A percentile compares a stretch with the other conserved stretches of the same genome.
Conservation (phyloP, 2,113 vertebrate genomes). For the Trogon surrucura region DNA sequence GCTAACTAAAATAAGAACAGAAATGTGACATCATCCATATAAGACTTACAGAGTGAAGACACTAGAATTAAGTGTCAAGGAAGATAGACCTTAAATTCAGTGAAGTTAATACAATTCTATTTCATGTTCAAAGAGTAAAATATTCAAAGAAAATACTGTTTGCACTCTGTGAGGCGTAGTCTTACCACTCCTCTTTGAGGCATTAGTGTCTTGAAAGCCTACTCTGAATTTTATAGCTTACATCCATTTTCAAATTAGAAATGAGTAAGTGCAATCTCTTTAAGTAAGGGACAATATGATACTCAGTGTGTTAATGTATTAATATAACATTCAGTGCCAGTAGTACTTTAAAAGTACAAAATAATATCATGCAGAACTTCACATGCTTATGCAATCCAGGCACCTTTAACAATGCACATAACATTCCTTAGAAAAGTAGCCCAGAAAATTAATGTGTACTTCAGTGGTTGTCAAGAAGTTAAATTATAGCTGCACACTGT, state of each 20-base stretch:
- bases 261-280: background rate
- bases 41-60: background rate
- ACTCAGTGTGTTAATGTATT: background rate
- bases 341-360: background rate
- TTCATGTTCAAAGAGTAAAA: background rate
- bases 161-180: background rate
- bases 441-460: background rate
- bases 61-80: background rate
- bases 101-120: background rate
- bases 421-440: background rate
- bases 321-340: background rate
- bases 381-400: background rate
- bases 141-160: background rate
- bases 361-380: background rate
- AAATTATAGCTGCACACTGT: background rate
- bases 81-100: background rate
- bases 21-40: background rate
- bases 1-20: background rate
- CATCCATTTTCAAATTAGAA: slow-evolving; percentile 17
- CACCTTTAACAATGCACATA: background rate
- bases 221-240: background rate
- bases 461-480: background rate
- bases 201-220: slow-evolving; percentile 11
- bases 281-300: background rate
- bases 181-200: background rate